Evolutionary conservation across 2,113 vertebrate genomes (phyloP).

Genomic region (Macheiramphus alcinus): DNA sequence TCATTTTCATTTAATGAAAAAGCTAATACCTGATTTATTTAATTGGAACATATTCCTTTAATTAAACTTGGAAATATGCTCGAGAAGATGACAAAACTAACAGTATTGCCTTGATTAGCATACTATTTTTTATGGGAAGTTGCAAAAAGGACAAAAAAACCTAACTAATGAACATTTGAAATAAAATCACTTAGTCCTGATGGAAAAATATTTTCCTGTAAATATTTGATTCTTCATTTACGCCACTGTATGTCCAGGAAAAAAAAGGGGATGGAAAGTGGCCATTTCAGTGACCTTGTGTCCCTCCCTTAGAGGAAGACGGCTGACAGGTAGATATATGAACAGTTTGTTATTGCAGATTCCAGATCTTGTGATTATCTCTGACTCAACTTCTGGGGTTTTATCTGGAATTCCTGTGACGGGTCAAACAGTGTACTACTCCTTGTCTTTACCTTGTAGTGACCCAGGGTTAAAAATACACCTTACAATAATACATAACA

Average conservation of each 20-base stretch:
- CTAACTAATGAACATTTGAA: background rate
- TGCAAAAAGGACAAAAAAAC: background rate
- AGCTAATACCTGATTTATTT: background rate
- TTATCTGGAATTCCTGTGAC: constrained; percentile 95
- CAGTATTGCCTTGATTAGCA: background rate
- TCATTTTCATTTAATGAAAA: background rate
- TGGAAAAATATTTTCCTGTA: background rate
- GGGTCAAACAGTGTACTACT: constrained; percentile 81
- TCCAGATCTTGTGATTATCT: constrained; percentile 98
- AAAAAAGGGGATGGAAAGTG: constrained; percentile 81
- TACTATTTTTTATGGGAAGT: background rate
- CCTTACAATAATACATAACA: constrained; percentile 76
- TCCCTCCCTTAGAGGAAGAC: constrained; percentile 88
- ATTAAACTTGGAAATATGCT: background rate
- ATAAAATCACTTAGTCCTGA: background rate
- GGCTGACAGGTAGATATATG: constrained; percentile 99
- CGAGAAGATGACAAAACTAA: background rate
- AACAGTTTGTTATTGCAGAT: constrained; percentile 96
- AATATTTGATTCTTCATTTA: constrained; percentile 74
- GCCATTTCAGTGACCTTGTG: constrained; percentile 89
- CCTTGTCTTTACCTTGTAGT: constrained; percentile 82
- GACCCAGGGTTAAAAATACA: constrained; percentile 83
- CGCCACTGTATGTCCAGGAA: constrained; percentile 52
- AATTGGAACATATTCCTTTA: background rate
- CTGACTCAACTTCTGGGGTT: constrained; percentile 93